These are phyloP conservation scores for Lithobius niger DNA, from an alignment of 1,140 invertebrate species.

Conservation along the genomic window DNA sequence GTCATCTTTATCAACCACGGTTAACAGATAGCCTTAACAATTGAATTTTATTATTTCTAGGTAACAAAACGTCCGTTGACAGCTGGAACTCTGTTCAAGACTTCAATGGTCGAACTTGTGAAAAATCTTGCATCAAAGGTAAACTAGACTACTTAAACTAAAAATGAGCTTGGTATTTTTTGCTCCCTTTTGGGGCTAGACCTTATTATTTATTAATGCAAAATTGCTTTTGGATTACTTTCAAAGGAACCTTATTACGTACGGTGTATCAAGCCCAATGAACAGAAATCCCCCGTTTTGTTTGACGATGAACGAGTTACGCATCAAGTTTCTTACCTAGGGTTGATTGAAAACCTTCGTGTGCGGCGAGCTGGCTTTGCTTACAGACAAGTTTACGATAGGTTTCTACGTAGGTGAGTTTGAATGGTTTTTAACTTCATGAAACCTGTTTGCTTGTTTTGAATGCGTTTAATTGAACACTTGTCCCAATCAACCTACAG, in stretches of 20 bases:
- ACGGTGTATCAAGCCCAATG: constrained; percentile 90
- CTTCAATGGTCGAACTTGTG: constrained; percentile 81
- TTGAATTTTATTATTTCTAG: constrained; percentile 32
- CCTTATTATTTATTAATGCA: not conserved
- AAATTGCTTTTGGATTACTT: not conserved
- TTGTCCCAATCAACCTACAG: constrained; percentile 37
- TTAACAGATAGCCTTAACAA: too few species aligned
- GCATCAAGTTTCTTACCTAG: constrained; percentile 73
- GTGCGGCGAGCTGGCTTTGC: constrained; percentile 89
- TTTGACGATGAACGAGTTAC: constrained; percentile 63
- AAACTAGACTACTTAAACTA: too few species aligned
- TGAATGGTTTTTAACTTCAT: too few species aligned
- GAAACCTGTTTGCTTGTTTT: too few species aligned
- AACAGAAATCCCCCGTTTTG: constrained; percentile 66
- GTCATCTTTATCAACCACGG: too few species aligned
- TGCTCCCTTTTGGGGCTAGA: not conserved
- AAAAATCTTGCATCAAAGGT: constrained; percentile 70
- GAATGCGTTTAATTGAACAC: not conserved
- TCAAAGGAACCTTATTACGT: constrained; percentile 79
- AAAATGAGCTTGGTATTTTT: not conserved
- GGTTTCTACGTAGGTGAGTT: constrained; percentile 59
- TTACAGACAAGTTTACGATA: constrained; percentile 74
- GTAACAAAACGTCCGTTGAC: constrained; percentile 86
- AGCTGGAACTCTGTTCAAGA: constrained; percentile 85
- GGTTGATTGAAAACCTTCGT: constrained; percentile 81